Evolutionary conservation across 2,113 vertebrate genomes (phyloP).

Genomic region (Tetrao urogallus): DNA sequence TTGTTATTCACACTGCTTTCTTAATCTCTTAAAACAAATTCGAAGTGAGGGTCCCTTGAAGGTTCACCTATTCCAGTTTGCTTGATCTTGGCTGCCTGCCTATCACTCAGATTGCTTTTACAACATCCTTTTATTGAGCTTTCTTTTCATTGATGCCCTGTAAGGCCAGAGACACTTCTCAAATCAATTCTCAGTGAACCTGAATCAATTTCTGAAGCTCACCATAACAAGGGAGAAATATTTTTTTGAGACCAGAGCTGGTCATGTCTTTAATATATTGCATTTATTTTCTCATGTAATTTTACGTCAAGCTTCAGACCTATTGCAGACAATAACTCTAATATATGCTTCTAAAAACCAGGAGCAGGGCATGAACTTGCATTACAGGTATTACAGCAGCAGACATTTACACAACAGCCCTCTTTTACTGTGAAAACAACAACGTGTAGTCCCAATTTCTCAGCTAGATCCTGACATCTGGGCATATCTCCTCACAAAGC

Average conservation of each 20-base stretch:
- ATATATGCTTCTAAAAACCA: conserved; percentile 19
- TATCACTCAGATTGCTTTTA: conserved; percentile 9
- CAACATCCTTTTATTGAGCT: conserved; percentile 51
- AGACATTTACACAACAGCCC: not conserved
- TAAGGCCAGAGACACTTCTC: conserved; percentile 40
- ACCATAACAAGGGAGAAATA: conserved; percentile 48
- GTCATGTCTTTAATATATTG: not conserved
- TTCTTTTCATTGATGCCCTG: conserved; percentile 14
- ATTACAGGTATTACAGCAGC: not conserved
- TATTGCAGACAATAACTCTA: not conserved
- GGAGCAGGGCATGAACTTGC: not conserved
- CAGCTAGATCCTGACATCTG: conserved; percentile 8
- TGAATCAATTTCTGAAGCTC: conserved; percentile 67
- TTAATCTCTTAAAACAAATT: conserved; percentile 1
- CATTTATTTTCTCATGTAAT: conserved; percentile 50
- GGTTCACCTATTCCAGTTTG: not conserved
- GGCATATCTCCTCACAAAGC: not conserved
- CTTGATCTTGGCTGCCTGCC: conserved; percentile 12
- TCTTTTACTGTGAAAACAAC: not conserved
- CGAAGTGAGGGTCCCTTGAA: not conserved
- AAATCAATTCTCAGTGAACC: conserved; percentile 60
- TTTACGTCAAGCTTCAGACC: conserved; percentile 48
- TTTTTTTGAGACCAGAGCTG: not conserved
- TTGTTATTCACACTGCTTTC: not conserved
- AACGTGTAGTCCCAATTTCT: not conserved